These are phyloP conservation scores for Heterotis niloticus DNA, from an alignment of 2,113 vertebrate genomes.

Conservation along the genomic window DNA sequence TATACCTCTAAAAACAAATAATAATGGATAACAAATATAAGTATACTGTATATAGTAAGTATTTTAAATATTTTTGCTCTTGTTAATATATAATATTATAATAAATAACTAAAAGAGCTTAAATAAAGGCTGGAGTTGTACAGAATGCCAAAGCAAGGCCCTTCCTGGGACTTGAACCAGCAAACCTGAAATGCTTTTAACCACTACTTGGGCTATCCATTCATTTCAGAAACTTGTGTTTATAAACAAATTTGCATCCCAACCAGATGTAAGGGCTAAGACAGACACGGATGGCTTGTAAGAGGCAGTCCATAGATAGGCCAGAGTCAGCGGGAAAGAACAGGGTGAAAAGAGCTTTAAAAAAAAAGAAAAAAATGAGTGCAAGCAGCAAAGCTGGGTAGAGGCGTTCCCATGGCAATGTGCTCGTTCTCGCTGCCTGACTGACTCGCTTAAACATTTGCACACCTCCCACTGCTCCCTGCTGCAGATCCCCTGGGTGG, in stretches of 20 bases:
- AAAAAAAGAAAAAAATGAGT: slow-evolving; percentile 32
- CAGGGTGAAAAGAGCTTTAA: too few relatives aligned
- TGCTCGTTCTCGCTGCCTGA: slow-evolving; percentile 55
- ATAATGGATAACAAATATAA: too few relatives aligned
- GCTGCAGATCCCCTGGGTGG: slow-evolving; percentile 52
- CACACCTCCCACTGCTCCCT: slow-evolving; percentile 51
- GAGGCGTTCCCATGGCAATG: slow-evolving; percentile 52
- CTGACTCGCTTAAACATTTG: slow-evolving; percentile 56
- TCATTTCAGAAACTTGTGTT: slow-evolving; percentile 7
- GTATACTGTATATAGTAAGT: too few relatives aligned
- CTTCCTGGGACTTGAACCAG: too few relatives aligned
- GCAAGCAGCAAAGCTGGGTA: slow-evolving; percentile 43
- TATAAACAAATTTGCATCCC: slow-evolving; percentile 32
- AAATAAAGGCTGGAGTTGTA: too few relatives aligned
- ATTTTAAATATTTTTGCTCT: too few relatives aligned
- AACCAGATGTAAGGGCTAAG: slow-evolving; percentile 12
- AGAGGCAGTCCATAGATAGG: slow-evolving; percentile 45
- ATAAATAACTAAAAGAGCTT: too few relatives aligned
- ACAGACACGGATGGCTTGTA: slow-evolving; percentile 22
- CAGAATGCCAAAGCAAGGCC: too few relatives aligned
- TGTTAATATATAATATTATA: too few relatives aligned
- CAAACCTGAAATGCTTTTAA: too few relatives aligned
- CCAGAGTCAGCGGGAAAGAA: slow-evolving; percentile 44
- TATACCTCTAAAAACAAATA: too few relatives aligned
- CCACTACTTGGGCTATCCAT: too few relatives aligned